phyloP scores from a whole-genome alignment of 2,888 invertebrate species.

The Cyrtodaria siliqua region DNA sequence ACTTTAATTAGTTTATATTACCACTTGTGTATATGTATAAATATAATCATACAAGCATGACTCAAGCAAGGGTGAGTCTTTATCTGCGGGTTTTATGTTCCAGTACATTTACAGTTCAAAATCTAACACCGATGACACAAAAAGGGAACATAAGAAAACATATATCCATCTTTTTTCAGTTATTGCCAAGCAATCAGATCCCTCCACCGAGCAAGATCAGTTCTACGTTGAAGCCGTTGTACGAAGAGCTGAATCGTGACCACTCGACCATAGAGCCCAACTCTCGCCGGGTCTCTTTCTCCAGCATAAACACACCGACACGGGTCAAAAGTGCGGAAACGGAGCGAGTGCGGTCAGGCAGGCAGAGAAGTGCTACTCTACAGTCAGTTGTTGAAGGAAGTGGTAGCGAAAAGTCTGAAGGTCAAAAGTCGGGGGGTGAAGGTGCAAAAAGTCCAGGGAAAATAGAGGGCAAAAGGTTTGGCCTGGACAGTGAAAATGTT shows the following conservation, averaged over 20 bases:
- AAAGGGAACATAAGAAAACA: too few species aligned
- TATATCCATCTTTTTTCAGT: conserved; percentile 62
- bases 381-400: conserved; percentile 47
- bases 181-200: conserved; percentile 80
- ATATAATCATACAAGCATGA: too few species aligned
- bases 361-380: conserved; percentile 48
- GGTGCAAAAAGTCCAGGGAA: conserved; percentile 11
- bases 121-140: too few species aligned
- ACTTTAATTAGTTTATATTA: too few species aligned
- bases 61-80: too few species aligned
- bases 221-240: conserved; percentile 70
- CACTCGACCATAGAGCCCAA: conserved; percentile 42
- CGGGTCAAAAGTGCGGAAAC: conserved; percentile 40
- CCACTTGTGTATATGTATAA: too few species aligned
- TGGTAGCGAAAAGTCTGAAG: conserved; percentile 14
- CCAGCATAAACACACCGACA: conserved; percentile 39
- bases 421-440: background rate
- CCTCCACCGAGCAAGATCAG: conserved; percentile 78
- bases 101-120: too few species aligned
- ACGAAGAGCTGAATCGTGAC: conserved; percentile 60
- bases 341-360: conserved; percentile 14
- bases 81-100: too few species aligned
- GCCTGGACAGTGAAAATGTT: background rate
- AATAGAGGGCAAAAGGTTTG: too few species aligned
- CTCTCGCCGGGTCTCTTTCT: conserved; percentile 62